phyloP scores from a whole-genome alignment of 1,140 invertebrate genomes.

The Reticulitermes speratus region DNA sequence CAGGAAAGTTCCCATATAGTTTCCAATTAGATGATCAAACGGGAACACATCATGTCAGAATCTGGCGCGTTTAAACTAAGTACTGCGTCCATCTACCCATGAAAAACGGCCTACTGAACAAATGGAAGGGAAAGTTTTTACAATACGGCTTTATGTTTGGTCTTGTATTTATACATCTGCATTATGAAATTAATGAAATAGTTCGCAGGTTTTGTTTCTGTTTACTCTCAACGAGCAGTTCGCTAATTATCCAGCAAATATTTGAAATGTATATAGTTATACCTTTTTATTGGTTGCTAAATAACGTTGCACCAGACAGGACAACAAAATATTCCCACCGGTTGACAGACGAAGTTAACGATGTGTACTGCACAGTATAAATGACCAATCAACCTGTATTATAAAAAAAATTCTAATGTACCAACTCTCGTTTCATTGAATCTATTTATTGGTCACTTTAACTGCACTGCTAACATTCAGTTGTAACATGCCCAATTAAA shows the following conservation, averaged over 20 bases:
- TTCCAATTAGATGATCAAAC: conserved; percentile 13
- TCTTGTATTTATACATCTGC: not conserved
- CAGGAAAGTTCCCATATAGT: not conserved
- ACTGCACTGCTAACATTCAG: no score
- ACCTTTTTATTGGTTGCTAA: not conserved
- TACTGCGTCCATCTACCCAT: not conserved
- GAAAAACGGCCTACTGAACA: not conserved
- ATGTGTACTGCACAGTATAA: no score
- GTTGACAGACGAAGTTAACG: no score
- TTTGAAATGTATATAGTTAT: not conserved
- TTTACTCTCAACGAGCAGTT: not conserved
- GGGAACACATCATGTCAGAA: not conserved
- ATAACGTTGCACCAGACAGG: not conserved
- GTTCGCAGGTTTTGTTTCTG: not conserved
- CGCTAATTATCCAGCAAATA: not conserved
- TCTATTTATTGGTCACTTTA: no score
- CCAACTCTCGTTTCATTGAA: no score
- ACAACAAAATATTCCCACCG: no score
- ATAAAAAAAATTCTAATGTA: no score
- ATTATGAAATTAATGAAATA: conserved; percentile 8
- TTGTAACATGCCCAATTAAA: no score
- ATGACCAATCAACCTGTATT: no score
- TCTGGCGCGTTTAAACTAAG: not conserved
- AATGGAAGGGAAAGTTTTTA: not conserved
- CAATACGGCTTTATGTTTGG: not conserved